Evolutionary conservation across 2,797 vertebrate species (phyloP).

Genomic region (Pangasius sanitwongsei): DNA sequence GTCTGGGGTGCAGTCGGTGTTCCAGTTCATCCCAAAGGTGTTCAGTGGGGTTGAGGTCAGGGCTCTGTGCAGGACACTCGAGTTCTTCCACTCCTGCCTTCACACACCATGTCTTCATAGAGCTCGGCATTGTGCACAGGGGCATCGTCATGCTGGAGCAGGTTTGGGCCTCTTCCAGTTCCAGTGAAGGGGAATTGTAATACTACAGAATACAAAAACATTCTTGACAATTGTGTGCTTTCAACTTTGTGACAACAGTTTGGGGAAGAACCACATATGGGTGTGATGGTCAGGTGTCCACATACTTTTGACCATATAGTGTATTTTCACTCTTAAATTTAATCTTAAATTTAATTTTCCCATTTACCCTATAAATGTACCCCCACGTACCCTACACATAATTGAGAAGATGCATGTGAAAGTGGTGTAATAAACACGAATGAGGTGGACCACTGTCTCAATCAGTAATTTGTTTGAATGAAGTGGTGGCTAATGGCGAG

Average conservation of each 20-base stretch:
- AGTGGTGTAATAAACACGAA: neutral
- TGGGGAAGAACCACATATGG: neutral
- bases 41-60: neutral
- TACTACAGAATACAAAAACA: no score
- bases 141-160: neutral
- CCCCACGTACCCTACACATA: neutral
- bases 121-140: neutral
- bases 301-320: neutral
- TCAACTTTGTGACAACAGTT: neutral
- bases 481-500: neutral
- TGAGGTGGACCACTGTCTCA: neutral
- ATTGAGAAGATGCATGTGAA: neutral
- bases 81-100: neutral
- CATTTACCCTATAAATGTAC: neutral
- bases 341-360: neutral
- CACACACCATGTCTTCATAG: neutral
- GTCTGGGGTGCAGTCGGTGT: neutral
- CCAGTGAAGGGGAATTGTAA: neutral
- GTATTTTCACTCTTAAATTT: neutral
- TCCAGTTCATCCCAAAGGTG: neutral
- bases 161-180: neutral
- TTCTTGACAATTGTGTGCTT: neutral
- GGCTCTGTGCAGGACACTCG: neutral
- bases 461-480: neutral
- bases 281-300: neutral